A percentile compares a stretch with the other conserved stretches of the same genome.
Conservation (phyloP, 2,797 vertebrate species). For the Xenopus petersii region DNA sequence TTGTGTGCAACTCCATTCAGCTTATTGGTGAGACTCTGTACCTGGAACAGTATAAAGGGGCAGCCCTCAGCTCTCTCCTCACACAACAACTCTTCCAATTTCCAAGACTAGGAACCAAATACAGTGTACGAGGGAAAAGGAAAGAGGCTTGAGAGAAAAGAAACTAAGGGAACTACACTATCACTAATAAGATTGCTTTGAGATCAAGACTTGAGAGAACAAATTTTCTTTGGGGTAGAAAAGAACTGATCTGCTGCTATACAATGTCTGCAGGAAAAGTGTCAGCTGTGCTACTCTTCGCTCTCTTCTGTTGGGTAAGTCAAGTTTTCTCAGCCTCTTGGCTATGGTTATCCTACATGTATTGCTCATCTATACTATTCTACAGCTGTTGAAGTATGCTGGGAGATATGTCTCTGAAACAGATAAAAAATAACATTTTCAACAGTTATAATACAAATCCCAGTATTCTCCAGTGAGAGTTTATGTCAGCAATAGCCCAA, state of each 20-base stretch:
- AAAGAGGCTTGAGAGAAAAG: slow-evolving; percentile 31
- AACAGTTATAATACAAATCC: too few relatives aligned
- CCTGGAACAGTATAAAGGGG: slow-evolving; percentile 77
- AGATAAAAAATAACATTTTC: too few relatives aligned
- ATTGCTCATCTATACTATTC: too few relatives aligned
- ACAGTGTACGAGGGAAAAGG: slow-evolving; percentile 37
- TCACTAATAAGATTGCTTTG: slow-evolving; percentile 68
- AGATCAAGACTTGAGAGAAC: slow-evolving; percentile 62
- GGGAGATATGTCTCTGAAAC: too few relatives aligned
- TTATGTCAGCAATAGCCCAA: background rate
- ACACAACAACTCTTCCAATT: slow-evolving; percentile 63
- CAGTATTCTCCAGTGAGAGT: background rate
- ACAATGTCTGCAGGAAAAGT: slow-evolving; percentile 70
- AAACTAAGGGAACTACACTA: slow-evolving; percentile 10
- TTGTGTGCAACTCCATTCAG: slow-evolving; percentile 96
- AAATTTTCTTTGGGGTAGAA: slow-evolving; percentile 52
- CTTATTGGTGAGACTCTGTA: slow-evolving; percentile 72
- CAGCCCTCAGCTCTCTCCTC: slow-evolving; percentile 53
- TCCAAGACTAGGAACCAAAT: slow-evolving; percentile 62
- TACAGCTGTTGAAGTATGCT: too few relatives aligned
- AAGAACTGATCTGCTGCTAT: slow-evolving; percentile 41
- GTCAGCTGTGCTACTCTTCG: slow-evolving; percentile 69
- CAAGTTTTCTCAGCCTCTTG: background rate
- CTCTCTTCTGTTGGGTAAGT: slow-evolving; percentile 79
- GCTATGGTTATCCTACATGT: too few relatives aligned